Evolutionary conservation across 1,140 invertebrate species (phyloP).

Genomic region (Psilanteris sp.): DNA sequence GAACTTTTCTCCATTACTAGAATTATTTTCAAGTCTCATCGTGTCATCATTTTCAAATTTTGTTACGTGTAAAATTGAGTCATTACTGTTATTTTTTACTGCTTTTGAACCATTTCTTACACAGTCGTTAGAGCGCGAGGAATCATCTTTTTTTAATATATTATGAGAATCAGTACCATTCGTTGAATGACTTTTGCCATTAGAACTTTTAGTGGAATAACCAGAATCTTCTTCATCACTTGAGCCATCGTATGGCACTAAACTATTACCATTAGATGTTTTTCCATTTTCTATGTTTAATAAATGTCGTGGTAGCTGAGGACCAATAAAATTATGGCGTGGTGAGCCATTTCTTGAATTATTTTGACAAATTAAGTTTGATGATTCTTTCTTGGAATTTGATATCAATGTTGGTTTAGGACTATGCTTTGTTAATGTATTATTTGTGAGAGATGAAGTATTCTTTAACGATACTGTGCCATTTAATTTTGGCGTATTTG

Average conservation of each 20-base stretch:
- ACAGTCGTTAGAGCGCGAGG: conserved; percentile 26
- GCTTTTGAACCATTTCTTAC: conserved; percentile 60
- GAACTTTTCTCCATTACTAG: conserved; percentile 41
- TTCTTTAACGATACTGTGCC: conserved; percentile 61
- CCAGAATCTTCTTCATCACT: conserved; percentile 75
- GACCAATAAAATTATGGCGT: conserved; percentile 69
- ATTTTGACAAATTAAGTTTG: conserved; percentile 26
- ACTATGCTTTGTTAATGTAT: conserved; percentile 55
- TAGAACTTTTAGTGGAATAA: conserved; percentile 9
- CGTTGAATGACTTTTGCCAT: conserved; percentile 14
- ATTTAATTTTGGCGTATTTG: conserved; percentile 66
- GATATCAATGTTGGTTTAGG: conserved; percentile 63
- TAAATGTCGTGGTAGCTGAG: conserved; percentile 70
- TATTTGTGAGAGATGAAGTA: conserved; percentile 47
- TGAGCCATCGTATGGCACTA: conserved; percentile 78
- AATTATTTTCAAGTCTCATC: conserved; percentile 53
- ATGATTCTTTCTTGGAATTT: conserved; percentile 24
- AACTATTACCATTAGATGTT: conserved; percentile 67
- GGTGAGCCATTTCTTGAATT: conserved; percentile 41
- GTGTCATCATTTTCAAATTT: conserved; percentile 47
- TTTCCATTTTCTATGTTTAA: conserved; percentile 74
- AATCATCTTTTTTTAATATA: conserved; percentile 35
- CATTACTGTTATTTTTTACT: conserved; percentile 33
- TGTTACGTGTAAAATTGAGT: conserved; percentile 20
- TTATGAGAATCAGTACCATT: conserved; percentile 21